These are phyloP conservation scores for Cheumatopsyche charites DNA, from an alignment of 1,140 invertebrate genomes.

Conservation along the genomic window DNA sequence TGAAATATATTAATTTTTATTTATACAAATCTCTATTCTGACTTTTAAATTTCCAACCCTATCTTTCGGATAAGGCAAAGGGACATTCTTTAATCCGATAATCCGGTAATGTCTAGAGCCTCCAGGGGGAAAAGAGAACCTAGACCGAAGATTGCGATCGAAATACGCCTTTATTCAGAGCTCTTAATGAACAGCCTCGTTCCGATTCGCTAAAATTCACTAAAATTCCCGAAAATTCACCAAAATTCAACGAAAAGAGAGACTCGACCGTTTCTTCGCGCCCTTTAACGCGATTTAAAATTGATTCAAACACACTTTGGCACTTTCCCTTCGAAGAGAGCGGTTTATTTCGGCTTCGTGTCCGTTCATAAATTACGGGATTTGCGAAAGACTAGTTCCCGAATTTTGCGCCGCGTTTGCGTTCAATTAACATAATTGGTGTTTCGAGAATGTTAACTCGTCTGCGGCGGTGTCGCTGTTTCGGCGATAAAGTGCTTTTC, in stretches of 20 bases:
- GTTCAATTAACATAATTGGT: no score
- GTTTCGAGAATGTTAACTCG: no score
- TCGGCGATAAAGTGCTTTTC: no score
- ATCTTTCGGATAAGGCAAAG: not conserved
- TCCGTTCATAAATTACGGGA: no score
- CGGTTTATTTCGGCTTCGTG: not conserved
- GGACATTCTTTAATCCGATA: conserved; percentile 17
- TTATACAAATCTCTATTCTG: no score
- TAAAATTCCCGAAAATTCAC: no score
- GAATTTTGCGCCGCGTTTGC: no score
- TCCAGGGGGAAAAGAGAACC: not conserved
- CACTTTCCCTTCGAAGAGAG: not conserved
- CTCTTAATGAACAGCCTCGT: not conserved
- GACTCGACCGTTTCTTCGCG: not conserved
- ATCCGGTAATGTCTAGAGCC: conserved; percentile 4
- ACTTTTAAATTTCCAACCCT: not conserved
- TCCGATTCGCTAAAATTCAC: not conserved
- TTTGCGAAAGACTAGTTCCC: no score
- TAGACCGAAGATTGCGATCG: conserved; percentile 7
- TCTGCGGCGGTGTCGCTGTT: no score
- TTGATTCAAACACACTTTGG: not conserved
- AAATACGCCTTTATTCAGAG: not conserved
- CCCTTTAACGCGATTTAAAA: not conserved
- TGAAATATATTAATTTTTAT: no score
- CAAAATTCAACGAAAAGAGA: no score